Percentiles rank a stretch among this genome's conserved stretches.
Conservation (phyloP, 2,113 vertebrate species). For the Bos indicus region DNA sequence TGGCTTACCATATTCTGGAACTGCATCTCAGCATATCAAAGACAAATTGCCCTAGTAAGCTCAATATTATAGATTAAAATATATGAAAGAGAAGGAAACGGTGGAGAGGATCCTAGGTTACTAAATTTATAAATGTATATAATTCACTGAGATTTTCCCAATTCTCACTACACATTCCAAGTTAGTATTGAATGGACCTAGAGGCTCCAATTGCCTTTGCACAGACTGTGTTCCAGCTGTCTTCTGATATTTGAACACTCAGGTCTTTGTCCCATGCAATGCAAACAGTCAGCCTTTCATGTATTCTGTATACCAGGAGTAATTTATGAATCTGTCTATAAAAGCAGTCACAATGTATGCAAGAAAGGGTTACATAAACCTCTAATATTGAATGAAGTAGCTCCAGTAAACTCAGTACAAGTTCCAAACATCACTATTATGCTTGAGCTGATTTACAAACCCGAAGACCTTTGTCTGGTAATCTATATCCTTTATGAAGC, state of each 20-base stretch:
- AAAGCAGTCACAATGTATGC: constrained; percentile 72
- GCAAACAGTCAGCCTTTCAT: constrained; percentile 76
- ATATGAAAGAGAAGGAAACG: neutral
- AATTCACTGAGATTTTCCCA: constrained; percentile 52
- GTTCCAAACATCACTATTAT: constrained; percentile 70
- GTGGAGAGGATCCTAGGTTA: neutral
- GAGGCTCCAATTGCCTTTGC: constrained; percentile 74
- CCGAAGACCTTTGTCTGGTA: constrained; percentile 61
- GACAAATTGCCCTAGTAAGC: neutral
- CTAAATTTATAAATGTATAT: constrained; percentile 60
- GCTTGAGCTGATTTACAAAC: constrained; percentile 76
- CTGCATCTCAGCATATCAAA: neutral
- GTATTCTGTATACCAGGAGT: constrained; percentile 75
- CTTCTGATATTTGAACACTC: constrained; percentile 75
- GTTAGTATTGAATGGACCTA: constrained; percentile 77
- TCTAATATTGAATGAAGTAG: constrained; percentile 70
- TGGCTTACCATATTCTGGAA: constrained; percentile 6
- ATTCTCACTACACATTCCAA: constrained; percentile 74
- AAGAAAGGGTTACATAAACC: constrained; percentile 77
- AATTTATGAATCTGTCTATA: constrained; percentile 79
- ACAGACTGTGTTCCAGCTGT: constrained; percentile 79
- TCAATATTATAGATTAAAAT: constrained; percentile 5
- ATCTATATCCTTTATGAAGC: constrained; percentile 62
- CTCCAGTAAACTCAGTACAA: constrained; percentile 72
- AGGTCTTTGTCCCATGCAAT: constrained; percentile 75